Percentiles rank a stretch among this genome's conserved stretches.
These are phyloP conservation scores for Fragum whitleyi DNA, from an alignment of 2,888 invertebrate species.

Conservation along the genomic window DNA sequence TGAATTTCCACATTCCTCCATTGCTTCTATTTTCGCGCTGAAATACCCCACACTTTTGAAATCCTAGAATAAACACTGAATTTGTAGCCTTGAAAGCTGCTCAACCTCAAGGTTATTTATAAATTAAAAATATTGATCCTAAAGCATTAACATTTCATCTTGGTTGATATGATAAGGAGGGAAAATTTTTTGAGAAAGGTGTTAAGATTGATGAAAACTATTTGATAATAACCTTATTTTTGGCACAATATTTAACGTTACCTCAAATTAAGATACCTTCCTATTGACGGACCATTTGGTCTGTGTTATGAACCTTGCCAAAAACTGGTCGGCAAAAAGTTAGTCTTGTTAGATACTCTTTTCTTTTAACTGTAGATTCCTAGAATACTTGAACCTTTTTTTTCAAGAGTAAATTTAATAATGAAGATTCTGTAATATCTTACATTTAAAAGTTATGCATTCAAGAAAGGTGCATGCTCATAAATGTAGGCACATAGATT, in stretches of 20 bases:
- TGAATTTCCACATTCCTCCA: too few species aligned
- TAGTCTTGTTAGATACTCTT: neutral
- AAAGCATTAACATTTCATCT: neutral
- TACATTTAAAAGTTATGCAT: too few species aligned
- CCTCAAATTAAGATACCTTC: slow-evolving; percentile 1
- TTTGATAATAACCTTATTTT: slow-evolving; percentile 23
- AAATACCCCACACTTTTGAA: too few species aligned
- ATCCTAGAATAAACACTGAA: too few species aligned
- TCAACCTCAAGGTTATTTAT: too few species aligned
- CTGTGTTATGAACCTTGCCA: slow-evolving; percentile 11
- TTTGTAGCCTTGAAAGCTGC: too few species aligned
- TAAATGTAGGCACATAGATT: too few species aligned
- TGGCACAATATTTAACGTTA: slow-evolving; percentile 13
- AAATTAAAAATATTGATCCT: too few species aligned
- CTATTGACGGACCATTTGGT: slow-evolving; percentile 16
- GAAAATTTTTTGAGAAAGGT: neutral
- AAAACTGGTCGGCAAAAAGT: slow-evolving; percentile 11
- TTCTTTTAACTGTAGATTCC: neutral
- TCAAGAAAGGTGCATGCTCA: too few species aligned
- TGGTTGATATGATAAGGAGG: slow-evolving; percentile 7
- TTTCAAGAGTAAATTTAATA: too few species aligned
- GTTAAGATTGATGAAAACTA: slow-evolving; percentile 19
- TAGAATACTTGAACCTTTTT: neutral
- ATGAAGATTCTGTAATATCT: too few species aligned
- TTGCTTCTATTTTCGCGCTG: too few species aligned